These are phyloP conservation scores for Phengaris alcon DNA, from an alignment of 2,888 invertebrate species.

Conservation along the genomic window DNA sequence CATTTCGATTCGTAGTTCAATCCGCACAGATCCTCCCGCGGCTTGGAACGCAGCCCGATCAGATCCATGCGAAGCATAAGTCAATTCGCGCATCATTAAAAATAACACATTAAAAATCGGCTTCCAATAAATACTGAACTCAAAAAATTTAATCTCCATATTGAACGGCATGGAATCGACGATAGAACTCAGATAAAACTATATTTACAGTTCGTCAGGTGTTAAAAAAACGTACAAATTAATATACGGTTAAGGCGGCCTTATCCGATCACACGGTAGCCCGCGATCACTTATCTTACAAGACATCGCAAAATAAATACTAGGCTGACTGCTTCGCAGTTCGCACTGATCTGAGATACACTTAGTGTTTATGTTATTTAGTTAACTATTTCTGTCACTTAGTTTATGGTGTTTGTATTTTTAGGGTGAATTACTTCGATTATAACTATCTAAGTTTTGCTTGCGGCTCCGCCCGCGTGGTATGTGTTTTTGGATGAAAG, in stretches of 20 bases:
- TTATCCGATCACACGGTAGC: constrained; percentile 61
- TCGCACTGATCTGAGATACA: constrained; percentile 3
- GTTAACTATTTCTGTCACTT: constrained; percentile 1
- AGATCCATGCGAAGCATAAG: not conserved
- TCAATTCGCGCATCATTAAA: not conserved
- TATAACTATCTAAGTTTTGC: not conserved
- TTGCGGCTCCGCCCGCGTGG: too few species aligned
- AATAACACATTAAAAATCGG: not conserved
- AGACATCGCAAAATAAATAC: constrained; percentile 56
- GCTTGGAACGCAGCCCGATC: too few species aligned
- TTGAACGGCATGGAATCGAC: not conserved
- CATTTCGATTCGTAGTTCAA: too few species aligned
- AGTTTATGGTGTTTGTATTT: not conserved
- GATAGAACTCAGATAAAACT: not conserved
- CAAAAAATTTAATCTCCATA: not conserved
- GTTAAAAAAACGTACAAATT: constrained; percentile 48
- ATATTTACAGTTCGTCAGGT: constrained; percentile 9
- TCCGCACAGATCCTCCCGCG: too few species aligned
- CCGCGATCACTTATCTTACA: constrained; percentile 62
- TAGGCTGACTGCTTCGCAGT: constrained; percentile 1
- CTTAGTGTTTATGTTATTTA: not conserved
- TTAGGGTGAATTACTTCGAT: not conserved
- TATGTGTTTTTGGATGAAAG: too few species aligned
- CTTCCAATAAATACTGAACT: not conserved
- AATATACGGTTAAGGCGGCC: constrained; percentile 40